Percentiles rank a stretch among this genome's conserved stretches.
phyloP scores from a whole-genome alignment of 2,888 invertebrate genomes.

The Venusia cambrica region DNA sequence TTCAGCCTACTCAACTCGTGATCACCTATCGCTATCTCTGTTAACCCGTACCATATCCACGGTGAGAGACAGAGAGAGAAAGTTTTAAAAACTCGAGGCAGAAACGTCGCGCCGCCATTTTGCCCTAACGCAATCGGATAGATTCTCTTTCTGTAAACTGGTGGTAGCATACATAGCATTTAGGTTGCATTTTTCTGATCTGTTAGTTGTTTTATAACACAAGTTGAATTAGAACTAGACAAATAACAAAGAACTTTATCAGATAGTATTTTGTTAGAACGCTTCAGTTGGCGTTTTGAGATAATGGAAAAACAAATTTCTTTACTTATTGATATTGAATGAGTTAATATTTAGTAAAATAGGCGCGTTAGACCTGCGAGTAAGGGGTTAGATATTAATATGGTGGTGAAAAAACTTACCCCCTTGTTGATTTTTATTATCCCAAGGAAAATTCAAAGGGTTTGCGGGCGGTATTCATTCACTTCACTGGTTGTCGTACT shows the following conservation, averaged over 20 bases:
- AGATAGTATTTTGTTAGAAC: conserved; percentile 7
- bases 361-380: conserved; percentile 33
- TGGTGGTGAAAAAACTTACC: conserved; percentile 48
- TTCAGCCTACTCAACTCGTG: conserved; percentile 61
- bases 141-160: conserved; percentile 48
- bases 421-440: conserved; percentile 50
- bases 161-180: conserved; percentile 49
- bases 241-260: too few species aligned
- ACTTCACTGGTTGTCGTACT: conserved; percentile 74
- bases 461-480: conserved; percentile 78
- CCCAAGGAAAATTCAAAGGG: conserved; percentile 70
- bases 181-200: too few species aligned
- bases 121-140: conserved; percentile 64
- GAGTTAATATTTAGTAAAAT: conserved; percentile 31
- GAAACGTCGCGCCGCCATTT: conserved; percentile 74
- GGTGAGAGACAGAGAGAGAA: conserved; percentile 50
- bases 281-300: conserved; percentile 32
- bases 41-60: conserved; percentile 34
- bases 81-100: conserved; percentile 71
- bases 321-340: conserved; percentile 35
- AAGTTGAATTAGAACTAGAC: too few species aligned
- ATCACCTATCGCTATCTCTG: conserved; percentile 58
- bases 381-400: conserved; percentile 18
- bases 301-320: conserved; percentile 49
- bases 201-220: too few species aligned